Evolutionary conservation across 2,888 invertebrate species (phyloP).

Genomic region (Heliconius aoede): DNA sequence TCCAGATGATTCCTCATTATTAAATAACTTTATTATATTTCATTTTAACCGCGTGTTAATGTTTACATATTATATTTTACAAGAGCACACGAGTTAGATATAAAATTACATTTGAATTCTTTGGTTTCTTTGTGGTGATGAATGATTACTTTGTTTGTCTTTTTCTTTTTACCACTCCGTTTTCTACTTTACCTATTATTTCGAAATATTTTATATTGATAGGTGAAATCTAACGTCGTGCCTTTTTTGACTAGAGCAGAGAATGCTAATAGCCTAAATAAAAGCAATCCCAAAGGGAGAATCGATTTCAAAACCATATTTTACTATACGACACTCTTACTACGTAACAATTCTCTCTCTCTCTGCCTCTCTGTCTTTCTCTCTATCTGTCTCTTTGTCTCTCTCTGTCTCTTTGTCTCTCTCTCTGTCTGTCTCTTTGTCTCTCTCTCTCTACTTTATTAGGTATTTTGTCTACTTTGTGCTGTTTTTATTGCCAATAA

Average conservation of each 20-base stretch:
- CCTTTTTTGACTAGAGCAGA: not conserved
- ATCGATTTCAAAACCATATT: not conserved
- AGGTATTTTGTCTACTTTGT: not conserved
- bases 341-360: too few species aligned
- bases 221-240: not conserved
- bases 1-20: conserved; percentile 18
- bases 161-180: not conserved
- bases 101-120: conserved; percentile 9
- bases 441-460: too few species aligned
- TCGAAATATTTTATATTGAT: too few species aligned
- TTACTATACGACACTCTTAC: not conserved
- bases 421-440: too few species aligned
- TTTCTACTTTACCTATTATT: too few species aligned
- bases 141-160: not conserved
- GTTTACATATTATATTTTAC: conserved; percentile 8
- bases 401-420: too few species aligned
- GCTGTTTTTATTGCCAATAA: not conserved
- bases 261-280: not conserved
- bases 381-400: too few species aligned
- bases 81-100: not conserved
- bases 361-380: too few species aligned
- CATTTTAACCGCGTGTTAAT: conserved; percentile 29
- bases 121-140: not conserved
- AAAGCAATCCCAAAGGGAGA: not conserved
- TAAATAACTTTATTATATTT: conserved; percentile 27